Percentiles rank a stretch among this genome's conserved stretches.
Conservation (phyloP, 2,888 invertebrate genomes). For the Aporophyla nigra region DNA sequence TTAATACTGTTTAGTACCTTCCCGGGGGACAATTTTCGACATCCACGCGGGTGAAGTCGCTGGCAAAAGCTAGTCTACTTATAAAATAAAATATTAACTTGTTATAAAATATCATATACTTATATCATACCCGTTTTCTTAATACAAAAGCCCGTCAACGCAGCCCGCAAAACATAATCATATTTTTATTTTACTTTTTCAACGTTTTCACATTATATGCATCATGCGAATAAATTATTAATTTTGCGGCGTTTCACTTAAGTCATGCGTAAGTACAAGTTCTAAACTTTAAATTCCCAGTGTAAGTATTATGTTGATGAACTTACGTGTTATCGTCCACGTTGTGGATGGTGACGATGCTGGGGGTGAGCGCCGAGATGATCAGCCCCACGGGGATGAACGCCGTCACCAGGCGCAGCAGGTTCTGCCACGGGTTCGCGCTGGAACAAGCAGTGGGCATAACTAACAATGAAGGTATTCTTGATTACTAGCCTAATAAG, state of each 20-base stretch:
- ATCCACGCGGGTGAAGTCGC: too few species aligned
- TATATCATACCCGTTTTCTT: not conserved
- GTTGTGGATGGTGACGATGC: constrained; percentile 91
- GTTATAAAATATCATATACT: too few species aligned
- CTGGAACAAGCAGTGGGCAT: constrained; percentile 67
- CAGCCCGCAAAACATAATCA: too few species aligned
- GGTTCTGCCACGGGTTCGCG: constrained; percentile 91
- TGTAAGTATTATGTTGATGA: not conserved
- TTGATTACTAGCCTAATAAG: not conserved
- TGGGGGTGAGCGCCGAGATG: constrained; percentile 93
- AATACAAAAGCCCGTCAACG: not conserved
- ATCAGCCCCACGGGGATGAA: constrained; percentile 93
- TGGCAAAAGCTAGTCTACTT: too few species aligned
- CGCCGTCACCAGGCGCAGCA: constrained; percentile 92
- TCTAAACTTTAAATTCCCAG: not conserved
- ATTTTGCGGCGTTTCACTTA: not conserved
- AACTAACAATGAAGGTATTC: not conserved
- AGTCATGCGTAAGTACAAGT: not conserved
- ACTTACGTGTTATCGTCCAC: constrained; percentile 75
- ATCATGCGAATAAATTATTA: too few species aligned
- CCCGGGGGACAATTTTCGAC: too few species aligned
- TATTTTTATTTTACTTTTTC: too few species aligned
- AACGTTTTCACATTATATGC: too few species aligned
- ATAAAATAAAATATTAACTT: too few species aligned
- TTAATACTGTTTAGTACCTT: too few species aligned